Base-by-base conservation (phyloP, 2,113 vertebrate species). In the Erythrolamprus reginae region DNA sequence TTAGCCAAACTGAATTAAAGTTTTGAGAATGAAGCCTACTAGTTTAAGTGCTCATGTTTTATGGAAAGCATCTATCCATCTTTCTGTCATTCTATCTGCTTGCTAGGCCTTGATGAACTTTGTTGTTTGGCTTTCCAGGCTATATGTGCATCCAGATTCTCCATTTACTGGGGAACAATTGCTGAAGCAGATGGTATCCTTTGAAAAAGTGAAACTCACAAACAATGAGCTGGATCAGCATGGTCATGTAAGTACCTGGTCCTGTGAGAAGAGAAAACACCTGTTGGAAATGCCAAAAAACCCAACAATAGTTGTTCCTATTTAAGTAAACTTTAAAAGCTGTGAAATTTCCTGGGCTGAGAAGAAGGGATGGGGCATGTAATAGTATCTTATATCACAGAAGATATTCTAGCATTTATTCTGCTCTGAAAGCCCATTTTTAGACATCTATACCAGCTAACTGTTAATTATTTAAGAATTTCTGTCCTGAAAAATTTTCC, bases 201-300 rank as follows among this genome's bases (percentile, higher is more conserved):
- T 99, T 2, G 99, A 99, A 96, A 99, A 99, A 96, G 99, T 99
- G 94, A 99, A 99, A 84, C 98, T 99, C 91, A 99, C 99, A 23
- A 99, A 99, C 97, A 99, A 99, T 0, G 99, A 99, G 52, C 97
- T 99, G 97, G 99, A 99, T 93, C 99, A 99, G 82, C 99, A 99
- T 0, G 99, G 99, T 94, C 99, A 99, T 0, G 99, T 99, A 96
- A 97, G 99, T 97, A 89, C 1, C 5, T 1, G n/a, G 28, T 0
- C 0, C 28, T 19, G 55, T 82, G 48, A 50, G 10, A 91, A 94
- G 65, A 58, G 28, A 52, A 91, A 47, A 65, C 38, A 91, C 50
- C 38, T 89, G 23, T 15, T 86, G 50, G 28, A 17, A 85, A 86
- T 28, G 33, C 2, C 10, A 26, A 50, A 90, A 84, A 24, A 3